These are phyloP conservation scores for Pitangus sulphuratus DNA, from an alignment of 2,797 vertebrate genomes.

Conservation along the genomic window DNA sequence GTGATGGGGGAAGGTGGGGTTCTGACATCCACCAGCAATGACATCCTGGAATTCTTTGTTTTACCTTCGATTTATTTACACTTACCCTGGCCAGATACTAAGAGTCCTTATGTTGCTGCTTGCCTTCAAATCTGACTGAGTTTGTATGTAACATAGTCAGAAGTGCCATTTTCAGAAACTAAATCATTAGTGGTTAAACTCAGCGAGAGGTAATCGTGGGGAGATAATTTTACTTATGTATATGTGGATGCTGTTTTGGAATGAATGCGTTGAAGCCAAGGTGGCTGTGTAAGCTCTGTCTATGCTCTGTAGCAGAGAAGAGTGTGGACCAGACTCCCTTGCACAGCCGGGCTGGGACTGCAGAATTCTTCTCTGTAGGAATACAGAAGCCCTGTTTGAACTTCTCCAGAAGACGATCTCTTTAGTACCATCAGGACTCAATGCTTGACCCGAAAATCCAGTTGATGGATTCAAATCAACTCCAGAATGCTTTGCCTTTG, in stretches of 20 bases:
- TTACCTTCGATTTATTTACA: background rate
- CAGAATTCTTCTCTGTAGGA: background rate
- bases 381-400: background rate
- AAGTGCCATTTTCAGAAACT: background rate
- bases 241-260: background rate
- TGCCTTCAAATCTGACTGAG: background rate
- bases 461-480: background rate
- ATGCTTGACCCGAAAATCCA: background rate
- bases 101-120: background rate
- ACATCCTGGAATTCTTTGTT: background rate
- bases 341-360: background rate
- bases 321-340: rapidly evolving
- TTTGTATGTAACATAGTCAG: background rate
- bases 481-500: background rate
- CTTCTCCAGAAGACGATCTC: background rate
- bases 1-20: background rate
- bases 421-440: background rate
- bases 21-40: background rate
- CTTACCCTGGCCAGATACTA: background rate
- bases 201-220: background rate
- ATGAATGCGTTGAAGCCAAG: background rate
- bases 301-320: background rate
- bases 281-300: background rate
- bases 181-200: background rate
- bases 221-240: background rate